Percentiles rank a stretch among this genome's conserved stretches.
Evolutionary conservation across 1,140 invertebrate species (phyloP).

Genomic region (Philopotamus ludificatus): DNA sequence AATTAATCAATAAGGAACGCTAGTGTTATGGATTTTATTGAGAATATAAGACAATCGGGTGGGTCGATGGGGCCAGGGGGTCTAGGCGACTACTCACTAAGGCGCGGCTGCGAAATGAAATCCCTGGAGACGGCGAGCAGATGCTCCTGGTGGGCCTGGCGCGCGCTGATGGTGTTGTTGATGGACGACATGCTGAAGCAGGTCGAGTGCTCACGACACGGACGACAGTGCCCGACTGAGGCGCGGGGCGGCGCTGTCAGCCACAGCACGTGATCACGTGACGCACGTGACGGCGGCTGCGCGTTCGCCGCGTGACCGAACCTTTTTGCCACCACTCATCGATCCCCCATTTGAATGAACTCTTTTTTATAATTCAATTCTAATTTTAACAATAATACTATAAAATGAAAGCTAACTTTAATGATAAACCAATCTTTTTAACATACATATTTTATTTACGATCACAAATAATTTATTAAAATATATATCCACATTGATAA

Average conservation of each 20-base stretch:
- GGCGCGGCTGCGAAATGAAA: slow-evolving; percentile 95
- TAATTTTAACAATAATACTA: no score
- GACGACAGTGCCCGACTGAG: neutral
- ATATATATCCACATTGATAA: no score
- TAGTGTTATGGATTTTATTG: no score
- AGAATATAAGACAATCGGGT: neutral
- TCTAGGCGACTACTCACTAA: slow-evolving; percentile 77
- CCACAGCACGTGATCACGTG: slow-evolving; percentile 36
- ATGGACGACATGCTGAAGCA: neutral
- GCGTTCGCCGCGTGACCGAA: neutral
- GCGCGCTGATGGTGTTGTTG: slow-evolving; percentile 27
- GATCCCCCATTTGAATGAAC: no score
- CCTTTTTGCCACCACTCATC: no score
- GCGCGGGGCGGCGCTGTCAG: neutral
- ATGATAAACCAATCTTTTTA: no score
- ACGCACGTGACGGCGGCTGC: slow-evolving; percentile 29
- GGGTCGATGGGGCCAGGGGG: neutral
- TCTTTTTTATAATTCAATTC: no score
- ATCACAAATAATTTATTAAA: no score
- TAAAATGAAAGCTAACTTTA: no score
- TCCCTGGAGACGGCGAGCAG: slow-evolving; percentile 90
- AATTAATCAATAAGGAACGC: no score
- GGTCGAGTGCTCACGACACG: no score
- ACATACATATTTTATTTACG: no score
- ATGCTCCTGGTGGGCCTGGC: slow-evolving; percentile 69